Conservation (phyloP, 30 jellyfish, hydroid and myxozoan genomes). For the Chironex yamaguchii region DNA sequence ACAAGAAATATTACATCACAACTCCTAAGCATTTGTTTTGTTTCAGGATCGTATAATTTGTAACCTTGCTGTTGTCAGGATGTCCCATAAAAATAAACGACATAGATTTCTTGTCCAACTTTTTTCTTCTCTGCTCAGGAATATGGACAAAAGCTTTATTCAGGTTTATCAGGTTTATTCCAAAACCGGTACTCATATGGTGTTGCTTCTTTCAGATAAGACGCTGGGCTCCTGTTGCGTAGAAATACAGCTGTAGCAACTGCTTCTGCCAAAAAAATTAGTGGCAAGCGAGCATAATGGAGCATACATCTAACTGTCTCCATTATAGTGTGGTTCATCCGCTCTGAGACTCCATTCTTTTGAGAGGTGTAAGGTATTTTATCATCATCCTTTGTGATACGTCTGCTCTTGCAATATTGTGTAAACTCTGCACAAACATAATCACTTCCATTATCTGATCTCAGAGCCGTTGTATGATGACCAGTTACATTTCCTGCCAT, state of each 20-base stretch:
- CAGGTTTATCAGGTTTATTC: conserved; percentile 23
- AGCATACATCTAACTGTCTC: conserved; percentile 66
- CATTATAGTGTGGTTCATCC: conserved; percentile 67
- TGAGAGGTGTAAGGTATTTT: conserved; percentile 32
- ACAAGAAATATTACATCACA: too few species aligned
- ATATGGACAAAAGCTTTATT: conserved; percentile 58
- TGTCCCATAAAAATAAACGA: conserved; percentile 49
- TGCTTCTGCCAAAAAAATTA: conserved; percentile 64
- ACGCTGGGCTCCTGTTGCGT: conserved; percentile 55
- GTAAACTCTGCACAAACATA: not conserved
- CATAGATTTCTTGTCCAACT: conserved; percentile 28
- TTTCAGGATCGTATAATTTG: conserved; percentile 25
- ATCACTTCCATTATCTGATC: conserved; percentile 49
- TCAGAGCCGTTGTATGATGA: not conserved
- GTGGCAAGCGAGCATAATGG: conserved; percentile 43
- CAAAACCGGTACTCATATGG: conserved; percentile 67
- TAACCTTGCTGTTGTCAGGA: conserved; percentile 25
- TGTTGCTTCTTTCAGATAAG: conserved; percentile 8
- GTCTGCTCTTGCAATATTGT: too few species aligned
- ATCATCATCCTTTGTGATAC: not conserved
- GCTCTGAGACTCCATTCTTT: conserved; percentile 64
- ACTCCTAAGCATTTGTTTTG: conserved; percentile 9
- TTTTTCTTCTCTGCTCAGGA: conserved; percentile 21
- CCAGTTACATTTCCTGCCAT: not conserved
- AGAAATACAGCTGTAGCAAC: conserved; percentile 23